Conservation (phyloP, 2,113 vertebrate species). For the Herpailurus yagouaroundi region DNA sequence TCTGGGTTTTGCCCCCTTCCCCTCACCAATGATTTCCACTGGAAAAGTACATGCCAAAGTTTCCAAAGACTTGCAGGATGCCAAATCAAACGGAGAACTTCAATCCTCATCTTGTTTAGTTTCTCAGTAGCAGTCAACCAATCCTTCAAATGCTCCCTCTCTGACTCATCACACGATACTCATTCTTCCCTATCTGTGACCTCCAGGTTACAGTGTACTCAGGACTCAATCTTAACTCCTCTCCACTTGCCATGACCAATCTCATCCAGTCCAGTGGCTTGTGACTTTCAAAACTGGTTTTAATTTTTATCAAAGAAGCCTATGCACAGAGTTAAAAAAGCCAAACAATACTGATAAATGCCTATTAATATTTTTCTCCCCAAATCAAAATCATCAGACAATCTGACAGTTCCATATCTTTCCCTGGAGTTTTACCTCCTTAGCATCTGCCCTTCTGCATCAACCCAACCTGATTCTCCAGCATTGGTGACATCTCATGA, state of each 20-base stretch:
- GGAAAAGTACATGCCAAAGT: not conserved
- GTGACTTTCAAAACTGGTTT: not conserved
- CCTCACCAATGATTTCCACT: not conserved
- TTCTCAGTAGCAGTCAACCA: not conserved
- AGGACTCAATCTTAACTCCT: not conserved
- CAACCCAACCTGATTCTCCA: not conserved
- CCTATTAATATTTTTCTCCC: not conserved
- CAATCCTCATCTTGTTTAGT: not conserved
- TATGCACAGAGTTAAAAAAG: not conserved
- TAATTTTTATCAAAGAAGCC: constrained; percentile 13
- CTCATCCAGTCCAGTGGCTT: not conserved
- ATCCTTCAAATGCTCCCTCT: not conserved
- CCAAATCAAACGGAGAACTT: not conserved
- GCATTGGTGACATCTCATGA: not conserved
- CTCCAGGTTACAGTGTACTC: not conserved
- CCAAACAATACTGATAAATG: not conserved
- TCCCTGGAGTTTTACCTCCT: not conserved
- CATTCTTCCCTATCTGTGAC: not conserved
- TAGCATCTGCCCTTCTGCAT: not conserved
- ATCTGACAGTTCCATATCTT: not conserved
- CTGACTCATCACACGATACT: not conserved
- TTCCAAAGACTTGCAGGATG: not conserved
- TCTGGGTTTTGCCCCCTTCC: not conserved
- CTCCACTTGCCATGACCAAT: not conserved
- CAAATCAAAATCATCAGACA: not conserved